A percentile compares a stretch with the other conserved stretches of the same genome.
These are phyloP conservation scores for Crossaster papposus DNA, from an alignment of 53 echinoderm and acorn worm genomes.

Conservation along the genomic window DNA sequence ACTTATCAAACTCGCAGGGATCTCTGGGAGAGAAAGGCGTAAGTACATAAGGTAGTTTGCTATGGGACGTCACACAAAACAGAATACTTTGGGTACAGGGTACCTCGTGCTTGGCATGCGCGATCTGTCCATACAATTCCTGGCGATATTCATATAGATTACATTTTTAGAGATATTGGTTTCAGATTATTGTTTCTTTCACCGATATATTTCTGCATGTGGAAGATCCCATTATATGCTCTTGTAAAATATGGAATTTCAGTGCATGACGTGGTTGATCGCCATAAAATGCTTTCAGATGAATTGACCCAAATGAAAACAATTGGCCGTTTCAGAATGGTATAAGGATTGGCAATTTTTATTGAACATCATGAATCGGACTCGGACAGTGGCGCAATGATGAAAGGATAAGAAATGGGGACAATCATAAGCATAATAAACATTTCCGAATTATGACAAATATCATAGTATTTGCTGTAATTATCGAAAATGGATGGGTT, in stretches of 20 bases:
- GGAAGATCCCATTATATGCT: neutral
- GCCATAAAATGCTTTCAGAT: neutral
- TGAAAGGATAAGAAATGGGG: no score
- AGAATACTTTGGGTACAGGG: slow-evolving; percentile 41
- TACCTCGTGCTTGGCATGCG: neutral
- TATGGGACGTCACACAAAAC: neutral
- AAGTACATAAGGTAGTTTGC: slow-evolving; percentile 54
- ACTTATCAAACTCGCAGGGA: slow-evolving; percentile 31
- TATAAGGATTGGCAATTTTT: neutral
- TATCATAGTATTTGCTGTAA: no score
- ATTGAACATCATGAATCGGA: neutral
- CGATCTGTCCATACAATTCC: neutral
- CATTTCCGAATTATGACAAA: no score
- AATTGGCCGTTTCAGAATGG: neutral
- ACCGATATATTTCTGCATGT: neutral
- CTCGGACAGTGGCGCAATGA: no score
- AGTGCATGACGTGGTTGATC: neutral
- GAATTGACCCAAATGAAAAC: neutral
- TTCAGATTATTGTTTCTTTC: neutral
- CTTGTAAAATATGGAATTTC: neutral
- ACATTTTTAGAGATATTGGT: neutral
- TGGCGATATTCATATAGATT: neutral
- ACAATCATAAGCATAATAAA: no score
- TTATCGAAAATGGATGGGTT: no score
- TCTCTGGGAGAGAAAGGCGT: slow-evolving; percentile 52